These are phyloP conservation scores for Lepilemur septentrionalis DNA, from an alignment of 2,797 vertebrate genomes.

Conservation along the genomic window DNA sequence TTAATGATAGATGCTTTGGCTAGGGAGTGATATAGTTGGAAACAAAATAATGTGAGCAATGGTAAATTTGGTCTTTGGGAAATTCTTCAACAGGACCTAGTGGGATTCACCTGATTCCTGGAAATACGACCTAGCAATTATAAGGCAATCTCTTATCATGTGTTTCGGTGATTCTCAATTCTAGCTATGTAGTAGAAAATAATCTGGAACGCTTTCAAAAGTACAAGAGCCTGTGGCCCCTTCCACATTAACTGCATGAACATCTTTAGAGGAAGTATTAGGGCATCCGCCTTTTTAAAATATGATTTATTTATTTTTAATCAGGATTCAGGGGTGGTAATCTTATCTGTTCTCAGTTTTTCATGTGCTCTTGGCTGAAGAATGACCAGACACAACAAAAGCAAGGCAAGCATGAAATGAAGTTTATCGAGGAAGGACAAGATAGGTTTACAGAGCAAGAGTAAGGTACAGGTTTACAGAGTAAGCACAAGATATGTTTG, in stretches of 20 bases:
- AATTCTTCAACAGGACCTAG: not conserved
- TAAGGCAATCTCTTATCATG: not conserved
- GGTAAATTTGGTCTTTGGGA: not conserved
- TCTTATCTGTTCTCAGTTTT: too few species aligned
- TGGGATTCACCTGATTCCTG: not conserved
- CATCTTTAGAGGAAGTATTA: not conserved
- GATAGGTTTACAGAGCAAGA: too few species aligned
- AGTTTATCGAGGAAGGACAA: too few species aligned
- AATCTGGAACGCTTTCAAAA: not conserved
- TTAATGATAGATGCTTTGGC: not conserved
- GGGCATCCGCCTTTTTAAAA: too few species aligned
- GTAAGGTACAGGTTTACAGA: too few species aligned
- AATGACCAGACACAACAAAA: too few species aligned
- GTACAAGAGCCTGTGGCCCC: too few species aligned
- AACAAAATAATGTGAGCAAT: not conserved
- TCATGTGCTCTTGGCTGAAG: too few species aligned
- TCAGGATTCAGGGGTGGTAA: too few species aligned
- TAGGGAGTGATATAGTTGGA: not conserved
- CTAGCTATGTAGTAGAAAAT: not conserved
- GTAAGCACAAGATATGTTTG: too few species aligned
- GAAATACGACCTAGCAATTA: not conserved
- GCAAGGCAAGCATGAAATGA: too few species aligned
- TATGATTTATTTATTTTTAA: too few species aligned
- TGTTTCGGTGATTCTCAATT: not conserved
- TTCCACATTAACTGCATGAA: not conserved